Conservation (phyloP, 2,888 invertebrate species). For the Salticus scenicus region DNA sequence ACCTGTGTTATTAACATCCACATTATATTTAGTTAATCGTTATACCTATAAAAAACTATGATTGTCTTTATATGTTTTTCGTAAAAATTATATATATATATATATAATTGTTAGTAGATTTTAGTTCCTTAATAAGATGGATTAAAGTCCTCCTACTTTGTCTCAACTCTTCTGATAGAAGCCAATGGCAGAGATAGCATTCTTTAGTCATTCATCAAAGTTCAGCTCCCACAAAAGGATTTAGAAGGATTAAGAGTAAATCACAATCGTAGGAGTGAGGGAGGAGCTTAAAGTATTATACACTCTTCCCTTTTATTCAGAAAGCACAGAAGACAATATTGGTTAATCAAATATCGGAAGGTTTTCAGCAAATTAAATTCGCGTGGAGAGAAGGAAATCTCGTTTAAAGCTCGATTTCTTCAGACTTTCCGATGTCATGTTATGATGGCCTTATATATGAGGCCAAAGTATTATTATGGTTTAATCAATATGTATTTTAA, state of each 20-base stretch:
- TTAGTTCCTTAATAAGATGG: too few relatives aligned
- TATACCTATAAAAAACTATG: too few relatives aligned
- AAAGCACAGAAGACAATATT: neutral
- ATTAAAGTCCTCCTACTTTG: neutral
- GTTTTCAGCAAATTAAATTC: neutral
- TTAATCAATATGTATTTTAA: too few relatives aligned
- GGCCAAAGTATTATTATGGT: too few relatives aligned
- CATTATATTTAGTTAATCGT: too few relatives aligned
- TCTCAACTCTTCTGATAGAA: neutral
- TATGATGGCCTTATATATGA: too few relatives aligned
- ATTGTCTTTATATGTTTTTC: too few relatives aligned
- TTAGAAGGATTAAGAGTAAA: neutral
- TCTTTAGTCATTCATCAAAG: neutral
- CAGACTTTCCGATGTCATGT: too few relatives aligned
- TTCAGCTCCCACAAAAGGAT: slow-evolving; percentile 13
- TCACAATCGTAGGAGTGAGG: neutral
- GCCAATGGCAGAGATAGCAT: neutral
- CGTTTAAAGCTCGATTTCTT: too few relatives aligned
- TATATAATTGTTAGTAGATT: too few relatives aligned
- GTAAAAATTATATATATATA: too few relatives aligned
- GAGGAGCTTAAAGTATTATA: neutral
- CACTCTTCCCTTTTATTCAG: neutral
- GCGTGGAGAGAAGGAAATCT: neutral
- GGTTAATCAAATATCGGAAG: neutral
- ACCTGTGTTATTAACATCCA: too few relatives aligned